Evolutionary conservation across 2,113 vertebrate species (phyloP).

Genomic region (Megatriorchis doriae): DNA sequence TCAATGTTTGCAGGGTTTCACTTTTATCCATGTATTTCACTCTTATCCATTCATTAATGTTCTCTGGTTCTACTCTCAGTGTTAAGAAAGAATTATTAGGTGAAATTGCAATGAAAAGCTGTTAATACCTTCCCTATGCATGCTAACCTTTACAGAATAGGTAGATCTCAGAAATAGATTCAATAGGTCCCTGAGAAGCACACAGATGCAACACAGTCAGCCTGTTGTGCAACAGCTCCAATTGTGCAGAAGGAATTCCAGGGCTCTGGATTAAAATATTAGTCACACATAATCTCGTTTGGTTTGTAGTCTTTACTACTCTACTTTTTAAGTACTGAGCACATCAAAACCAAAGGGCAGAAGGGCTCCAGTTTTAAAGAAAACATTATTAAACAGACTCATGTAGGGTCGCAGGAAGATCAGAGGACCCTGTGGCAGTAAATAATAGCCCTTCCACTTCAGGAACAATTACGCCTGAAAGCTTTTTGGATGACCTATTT

Average conservation of each 20-base stretch:
- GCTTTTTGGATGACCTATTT: neutral
- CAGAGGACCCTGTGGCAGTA: constrained; percentile 8
- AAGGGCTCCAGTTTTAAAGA: neutral
- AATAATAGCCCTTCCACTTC: neutral
- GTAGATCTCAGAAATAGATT: neutral
- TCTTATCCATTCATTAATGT: neutral
- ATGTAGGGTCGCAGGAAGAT: neutral
- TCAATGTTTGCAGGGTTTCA: neutral
- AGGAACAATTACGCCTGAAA: neutral
- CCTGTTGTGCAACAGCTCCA: neutral
- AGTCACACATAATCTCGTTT: neutral
- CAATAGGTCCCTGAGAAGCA: neutral
- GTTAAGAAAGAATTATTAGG: neutral
- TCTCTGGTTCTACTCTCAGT: neutral
- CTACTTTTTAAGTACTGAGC: neutral
- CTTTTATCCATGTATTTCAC: neutral
- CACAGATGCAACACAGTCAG: neutral
- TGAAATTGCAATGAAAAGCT: neutral
- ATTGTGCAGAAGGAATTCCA: neutral
- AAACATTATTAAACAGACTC: constrained; percentile 1
- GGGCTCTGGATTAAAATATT: neutral
- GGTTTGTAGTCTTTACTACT: neutral
- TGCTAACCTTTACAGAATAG: neutral
- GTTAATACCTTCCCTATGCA: neutral
- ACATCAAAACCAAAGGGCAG: neutral